Evolutionary conservation across 2,797 vertebrate species (phyloP).

Genomic region (Orientallactaga sibirica): DNA sequence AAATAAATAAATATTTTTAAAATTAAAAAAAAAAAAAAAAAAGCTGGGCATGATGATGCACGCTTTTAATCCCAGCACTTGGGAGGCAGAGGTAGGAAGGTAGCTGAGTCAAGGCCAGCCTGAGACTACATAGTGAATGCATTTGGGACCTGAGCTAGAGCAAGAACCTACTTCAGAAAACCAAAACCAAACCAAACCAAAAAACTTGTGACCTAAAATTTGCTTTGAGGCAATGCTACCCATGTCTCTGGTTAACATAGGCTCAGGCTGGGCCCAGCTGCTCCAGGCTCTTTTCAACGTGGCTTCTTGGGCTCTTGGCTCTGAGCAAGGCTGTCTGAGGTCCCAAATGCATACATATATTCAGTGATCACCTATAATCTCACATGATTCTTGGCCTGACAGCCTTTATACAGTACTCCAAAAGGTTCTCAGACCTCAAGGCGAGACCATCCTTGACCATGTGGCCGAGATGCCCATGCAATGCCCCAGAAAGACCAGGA

Average conservation of each 20-base stretch:
- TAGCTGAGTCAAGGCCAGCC: no score
- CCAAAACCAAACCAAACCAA: background rate
- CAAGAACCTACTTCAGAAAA: background rate
- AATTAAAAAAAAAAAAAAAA: no score
- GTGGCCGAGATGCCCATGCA: background rate
- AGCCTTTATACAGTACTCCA: background rate
- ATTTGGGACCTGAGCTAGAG: no score
- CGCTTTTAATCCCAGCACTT: no score
- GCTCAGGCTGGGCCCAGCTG: background rate
- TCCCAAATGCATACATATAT: background rate
- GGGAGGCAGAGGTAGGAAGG: no score
- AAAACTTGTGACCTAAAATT: background rate
- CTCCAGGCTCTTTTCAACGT: background rate
- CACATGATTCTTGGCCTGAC: background rate
- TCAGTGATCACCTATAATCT: background rate
- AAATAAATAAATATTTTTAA: no score
- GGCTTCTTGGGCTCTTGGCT: background rate
- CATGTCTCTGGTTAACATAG: background rate
- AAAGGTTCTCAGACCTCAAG: conserved; percentile 44
- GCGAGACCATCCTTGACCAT: background rate
- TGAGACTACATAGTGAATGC: background rate
- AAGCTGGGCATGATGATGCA: no score
- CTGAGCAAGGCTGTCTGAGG: background rate
- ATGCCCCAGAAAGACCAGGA: background rate
- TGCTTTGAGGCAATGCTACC: background rate